Percentiles rank a stretch among this genome's conserved stretches.
These are phyloP conservation scores for Drymodes brunneopygia DNA, from an alignment of 2,113 vertebrate genomes.

Conservation along the genomic window DNA sequence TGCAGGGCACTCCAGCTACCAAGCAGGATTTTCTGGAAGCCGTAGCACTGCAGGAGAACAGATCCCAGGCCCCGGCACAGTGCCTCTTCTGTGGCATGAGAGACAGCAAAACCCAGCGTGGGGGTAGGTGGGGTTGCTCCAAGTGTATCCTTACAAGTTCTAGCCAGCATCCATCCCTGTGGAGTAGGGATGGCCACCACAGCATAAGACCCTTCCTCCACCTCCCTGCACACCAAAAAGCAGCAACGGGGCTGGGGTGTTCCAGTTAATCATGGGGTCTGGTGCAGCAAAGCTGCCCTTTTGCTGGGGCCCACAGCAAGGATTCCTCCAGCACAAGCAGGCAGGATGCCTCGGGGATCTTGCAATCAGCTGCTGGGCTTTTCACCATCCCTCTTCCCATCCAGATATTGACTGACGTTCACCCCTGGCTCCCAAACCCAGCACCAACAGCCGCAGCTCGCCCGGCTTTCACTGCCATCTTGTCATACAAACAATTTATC, in stretches of 20 bases:
- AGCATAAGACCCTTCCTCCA: fast-evolving
- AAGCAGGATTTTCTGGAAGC: neutral
- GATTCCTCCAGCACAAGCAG: neutral
- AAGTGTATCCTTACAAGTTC: neutral
- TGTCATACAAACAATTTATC: constrained; percentile 46
- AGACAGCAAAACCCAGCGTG: neutral
- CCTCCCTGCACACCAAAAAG: neutral
- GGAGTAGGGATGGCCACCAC: neutral
- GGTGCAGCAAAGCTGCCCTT: neutral
- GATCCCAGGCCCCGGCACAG: neutral
- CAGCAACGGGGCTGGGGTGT: fast-evolving
- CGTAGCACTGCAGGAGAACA: fast-evolving
- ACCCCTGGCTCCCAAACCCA: neutral
- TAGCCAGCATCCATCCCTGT: neutral
- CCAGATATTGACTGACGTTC: neutral
- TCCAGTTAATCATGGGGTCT: fast-evolving
- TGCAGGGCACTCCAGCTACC: neutral
- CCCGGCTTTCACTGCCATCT: neutral
- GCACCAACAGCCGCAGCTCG: fast-evolving
- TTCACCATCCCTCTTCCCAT: neutral
- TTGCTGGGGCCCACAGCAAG: neutral
- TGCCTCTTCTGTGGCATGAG: neutral
- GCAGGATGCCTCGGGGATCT: neutral
- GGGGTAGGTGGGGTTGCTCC: neutral
- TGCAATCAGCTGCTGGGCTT: neutral